A percentile compares a stretch with the other conserved stretches of the same genome.
Evolutionary conservation across 2,888 invertebrate genomes (phyloP).

Genomic region (Eupithecia tripunctaria): DNA sequence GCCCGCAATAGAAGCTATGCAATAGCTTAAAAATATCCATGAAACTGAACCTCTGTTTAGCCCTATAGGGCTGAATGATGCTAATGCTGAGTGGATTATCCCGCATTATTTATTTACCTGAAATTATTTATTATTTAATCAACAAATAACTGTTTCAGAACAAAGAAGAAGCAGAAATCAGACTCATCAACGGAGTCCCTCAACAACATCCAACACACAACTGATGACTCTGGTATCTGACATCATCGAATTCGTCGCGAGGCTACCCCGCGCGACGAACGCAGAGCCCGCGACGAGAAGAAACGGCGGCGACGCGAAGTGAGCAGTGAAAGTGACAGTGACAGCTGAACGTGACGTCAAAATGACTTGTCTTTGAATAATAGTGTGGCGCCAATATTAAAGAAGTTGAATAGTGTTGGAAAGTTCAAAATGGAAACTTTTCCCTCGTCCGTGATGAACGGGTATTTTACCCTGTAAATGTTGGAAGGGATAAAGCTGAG

Average conservation of each 20-base stretch:
- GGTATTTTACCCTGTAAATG: not conserved
- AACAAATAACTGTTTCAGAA: not conserved
- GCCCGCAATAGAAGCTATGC: too few species aligned
- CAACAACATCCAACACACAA: constrained; percentile 77
- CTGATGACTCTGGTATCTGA: constrained; percentile 82
- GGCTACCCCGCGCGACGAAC: constrained; percentile 44
- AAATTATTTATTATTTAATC: not conserved
- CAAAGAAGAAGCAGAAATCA: constrained; percentile 73
- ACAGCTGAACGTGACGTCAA: constrained; percentile 64
- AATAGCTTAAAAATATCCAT: too few species aligned
- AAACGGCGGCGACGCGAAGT: constrained; percentile 55
- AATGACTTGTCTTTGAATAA: constrained; percentile 2
- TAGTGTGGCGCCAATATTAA: too few species aligned
- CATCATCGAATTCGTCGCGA: constrained; percentile 77
- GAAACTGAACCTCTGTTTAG: too few species aligned
- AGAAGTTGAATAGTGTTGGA: not conserved
- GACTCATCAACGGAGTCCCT: constrained; percentile 75
- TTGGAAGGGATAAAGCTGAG: not conserved
- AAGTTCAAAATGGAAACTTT: not conserved
- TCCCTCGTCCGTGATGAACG: too few species aligned
- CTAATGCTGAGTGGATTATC: too few species aligned
- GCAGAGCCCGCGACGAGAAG: constrained; percentile 62
- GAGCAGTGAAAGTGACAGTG: constrained; percentile 68
- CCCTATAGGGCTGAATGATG: too few species aligned
- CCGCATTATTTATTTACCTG: too few species aligned